Base-by-base conservation (phyloP, 2,797 vertebrate genomes). In the Microctenopoma lineatum region DNA sequence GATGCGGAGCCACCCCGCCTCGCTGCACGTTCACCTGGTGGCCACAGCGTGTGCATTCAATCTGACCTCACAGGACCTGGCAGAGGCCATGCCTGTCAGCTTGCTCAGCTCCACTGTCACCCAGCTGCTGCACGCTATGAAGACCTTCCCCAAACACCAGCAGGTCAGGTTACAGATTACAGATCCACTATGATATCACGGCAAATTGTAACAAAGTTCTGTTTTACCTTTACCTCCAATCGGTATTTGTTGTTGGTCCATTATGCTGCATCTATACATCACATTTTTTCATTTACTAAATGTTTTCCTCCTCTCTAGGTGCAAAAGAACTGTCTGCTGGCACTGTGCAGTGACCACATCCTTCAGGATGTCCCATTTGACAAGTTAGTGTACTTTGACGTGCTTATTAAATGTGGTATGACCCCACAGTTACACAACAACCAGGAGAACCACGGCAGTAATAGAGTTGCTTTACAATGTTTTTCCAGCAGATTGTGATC, bases 341-440 rank as follows among this genome's bases (percentile, higher is more conserved):
- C 95, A 4, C 94, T 99, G 36, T 96, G 96, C 93, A 98, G 95
- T 84, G 96, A 97, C 84, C 93, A 96, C 84, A 96, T 99, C 81
- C 96, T 98, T 76, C 95, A 97, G 81, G 95, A 96, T 56, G 95
- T 97, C 84, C 95, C 96, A n/a, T 98, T 98, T 91, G 96, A 98
- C 94, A 97, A 95, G 97, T 94, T 84, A 90, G 94, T 88, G 71
- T 47, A 3, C 56, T 70, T 69, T 70, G n/a, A 21, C 12, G 27
- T 25, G 41, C 8, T 64, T 66, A 18, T 61, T 52, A 42, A 52
- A 39, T 44, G n/a, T 66, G 3, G 9, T 59, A 13, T 45, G 47
- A 65, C 42, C 10, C 32, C 44, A n/a, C 10, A 3, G 18, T 39
- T 5, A 3, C 1, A 11, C 57, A 51, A 48, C 18, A 48, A 75